Evolutionary conservation across 2,113 vertebrate species (phyloP).

Genomic region (Halichoerus grypus): DNA sequence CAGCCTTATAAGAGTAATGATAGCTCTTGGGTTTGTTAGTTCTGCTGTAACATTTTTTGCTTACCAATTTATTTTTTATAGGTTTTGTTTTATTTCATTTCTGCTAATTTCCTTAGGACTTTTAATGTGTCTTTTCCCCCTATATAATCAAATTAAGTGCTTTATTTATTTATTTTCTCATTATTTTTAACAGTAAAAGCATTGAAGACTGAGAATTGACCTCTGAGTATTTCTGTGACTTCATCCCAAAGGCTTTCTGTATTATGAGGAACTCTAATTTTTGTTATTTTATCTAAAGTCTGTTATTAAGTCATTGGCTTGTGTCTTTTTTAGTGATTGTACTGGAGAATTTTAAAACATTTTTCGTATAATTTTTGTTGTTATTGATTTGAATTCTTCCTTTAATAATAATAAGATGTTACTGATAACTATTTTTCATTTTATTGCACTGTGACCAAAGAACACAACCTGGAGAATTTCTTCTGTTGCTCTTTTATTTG

Average conservation of each 20-base stretch:
- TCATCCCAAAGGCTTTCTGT: background rate
- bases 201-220: background rate
- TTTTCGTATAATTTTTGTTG: background rate
- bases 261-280: background rate
- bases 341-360: background rate
- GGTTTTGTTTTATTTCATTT: conserved; percentile 14
- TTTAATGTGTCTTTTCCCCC: background rate
- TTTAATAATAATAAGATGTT: background rate
- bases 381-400: background rate
- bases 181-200: background rate
- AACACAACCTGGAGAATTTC: background rate
- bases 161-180: background rate
- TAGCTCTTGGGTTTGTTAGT: background rate
- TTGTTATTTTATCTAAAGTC: background rate
- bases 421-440: background rate
- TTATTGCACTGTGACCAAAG: background rate
- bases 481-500: background rate
- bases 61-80: background rate
- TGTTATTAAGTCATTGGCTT: background rate
- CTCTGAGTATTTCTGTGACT: background rate
- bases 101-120: background rate
- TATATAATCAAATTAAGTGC: background rate
- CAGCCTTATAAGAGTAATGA: background rate
- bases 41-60: background rate
- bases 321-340: background rate